These are phyloP conservation scores for Apodemus agrarius DNA, from an alignment of 2,797 vertebrate species.

Conservation along the genomic window DNA sequence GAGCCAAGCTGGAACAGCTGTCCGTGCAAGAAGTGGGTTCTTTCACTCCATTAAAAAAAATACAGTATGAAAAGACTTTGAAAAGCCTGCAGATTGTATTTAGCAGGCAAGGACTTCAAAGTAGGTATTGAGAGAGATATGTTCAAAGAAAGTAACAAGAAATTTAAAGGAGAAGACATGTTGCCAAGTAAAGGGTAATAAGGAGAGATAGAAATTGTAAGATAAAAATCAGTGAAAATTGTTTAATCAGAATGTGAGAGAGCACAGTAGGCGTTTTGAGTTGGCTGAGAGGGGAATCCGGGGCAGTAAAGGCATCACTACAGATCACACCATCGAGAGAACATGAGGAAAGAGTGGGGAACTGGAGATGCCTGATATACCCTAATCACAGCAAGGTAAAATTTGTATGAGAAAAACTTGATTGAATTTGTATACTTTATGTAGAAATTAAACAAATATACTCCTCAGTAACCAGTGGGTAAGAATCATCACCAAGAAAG, in stretches of 20 bases:
- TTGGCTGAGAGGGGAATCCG: not conserved
- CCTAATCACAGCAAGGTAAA: not conserved
- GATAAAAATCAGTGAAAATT: not conserved
- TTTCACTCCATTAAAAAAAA: not conserved
- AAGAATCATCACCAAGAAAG: not conserved
- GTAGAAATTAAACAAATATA: not conserved
- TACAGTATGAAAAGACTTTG: not conserved
- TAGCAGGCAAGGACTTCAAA: conserved; percentile 12
- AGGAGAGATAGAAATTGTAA: not conserved
- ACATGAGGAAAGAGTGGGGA: not conserved
- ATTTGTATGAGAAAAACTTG: not conserved
- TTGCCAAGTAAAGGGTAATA: not conserved
- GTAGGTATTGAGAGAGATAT: not conserved
- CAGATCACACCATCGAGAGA: not conserved
- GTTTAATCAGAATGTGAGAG: not conserved
- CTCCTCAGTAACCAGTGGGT: not conserved
- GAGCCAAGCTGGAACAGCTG: not conserved
- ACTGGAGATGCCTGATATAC: not conserved
- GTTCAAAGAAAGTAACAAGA: conserved; percentile 23
- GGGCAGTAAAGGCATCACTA: not conserved
- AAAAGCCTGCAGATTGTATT: not conserved
- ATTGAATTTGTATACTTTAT: not conserved
- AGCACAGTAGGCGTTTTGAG: not conserved
- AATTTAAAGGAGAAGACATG: not conserved
- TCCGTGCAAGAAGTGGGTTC: not conserved